Evolutionary conservation across 1,140 invertebrate species (phyloP), one percentile per base, ranked within the genome.

Genomic region (Araneus ventricosus): DNA sequence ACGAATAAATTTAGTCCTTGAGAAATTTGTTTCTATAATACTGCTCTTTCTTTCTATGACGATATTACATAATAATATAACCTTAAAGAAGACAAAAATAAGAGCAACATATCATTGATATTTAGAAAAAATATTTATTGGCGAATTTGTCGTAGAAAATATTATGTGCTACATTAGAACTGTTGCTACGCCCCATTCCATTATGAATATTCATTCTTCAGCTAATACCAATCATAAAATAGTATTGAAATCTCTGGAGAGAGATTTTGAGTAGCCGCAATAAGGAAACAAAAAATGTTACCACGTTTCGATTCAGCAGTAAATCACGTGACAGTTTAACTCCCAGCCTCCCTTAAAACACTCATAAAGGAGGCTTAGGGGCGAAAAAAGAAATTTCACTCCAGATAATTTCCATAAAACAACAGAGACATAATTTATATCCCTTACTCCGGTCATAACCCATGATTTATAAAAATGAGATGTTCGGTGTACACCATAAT

Each of bases 391-490:
- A 86, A 86, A 86, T n/a, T 41, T 39, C 84, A 59, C 30, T 14
- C 45, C n/a, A 39, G 45, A 86, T 86, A 86, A 86, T 86, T 86
- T 86, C 84, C 84, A 86, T 86, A 86, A 86, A 86, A 86, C 84
- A 86, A 86, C 45, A 57, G 84, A 24, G 52, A 24, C 84, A 30
- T 61, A 86, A 86, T 86, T 86, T 61, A 86, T 61, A 37, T 37
- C 84, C 84, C 84, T 86, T 34, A 61, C 20, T 17, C 24, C 30
- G 87, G 61, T 75, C 87, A 88, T 88, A 88, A 88, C 87, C 67
- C 22, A 27, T 88, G 87, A 88, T 88, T 88, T 88, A 88, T 88
- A 88, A 88, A 75, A 88, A 88, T 88, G 87, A 88, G 87, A 88
- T 63, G 30, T 75, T 45, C 61, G 30, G 75, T 88, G 45, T 88